phyloP scores from a whole-genome alignment of 2,888 invertebrate species.

The Drosophila barbarae region DNA sequence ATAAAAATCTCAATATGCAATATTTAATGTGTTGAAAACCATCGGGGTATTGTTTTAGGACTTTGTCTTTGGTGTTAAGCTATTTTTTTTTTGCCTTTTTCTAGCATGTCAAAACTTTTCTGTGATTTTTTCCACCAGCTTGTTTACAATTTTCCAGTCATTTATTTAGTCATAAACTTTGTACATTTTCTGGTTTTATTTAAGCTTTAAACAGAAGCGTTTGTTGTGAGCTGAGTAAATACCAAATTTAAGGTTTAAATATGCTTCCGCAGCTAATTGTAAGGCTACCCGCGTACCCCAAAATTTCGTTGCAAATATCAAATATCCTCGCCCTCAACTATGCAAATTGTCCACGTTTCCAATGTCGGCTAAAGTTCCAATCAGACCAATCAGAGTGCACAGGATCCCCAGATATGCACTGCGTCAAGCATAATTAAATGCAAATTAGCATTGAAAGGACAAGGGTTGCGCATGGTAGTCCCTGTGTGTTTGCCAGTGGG shows the following conservation, averaged over 20 bases:
- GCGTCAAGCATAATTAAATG: constrained; percentile 65
- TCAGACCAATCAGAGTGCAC: constrained; percentile 84
- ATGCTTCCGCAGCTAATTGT: neutral
- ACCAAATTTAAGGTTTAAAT: neutral
- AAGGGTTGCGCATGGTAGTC: neutral
- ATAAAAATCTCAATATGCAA: neutral
- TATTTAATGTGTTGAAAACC: too few species aligned
- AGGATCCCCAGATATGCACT: constrained; percentile 77
- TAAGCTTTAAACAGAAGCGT: neutral
- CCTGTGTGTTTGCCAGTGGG: constrained; percentile 70
- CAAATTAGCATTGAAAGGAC: constrained; percentile 76
- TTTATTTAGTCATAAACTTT: neutral
- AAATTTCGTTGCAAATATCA: neutral
- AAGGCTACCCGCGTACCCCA: neutral
- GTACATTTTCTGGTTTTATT: neutral
- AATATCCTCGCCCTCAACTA: neutral
- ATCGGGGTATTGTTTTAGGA: neutral
- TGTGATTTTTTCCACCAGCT: neutral
- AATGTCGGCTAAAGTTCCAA: constrained; percentile 81
- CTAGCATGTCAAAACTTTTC: neutral
- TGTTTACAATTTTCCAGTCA: neutral
- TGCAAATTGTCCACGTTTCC: constrained; percentile 10
- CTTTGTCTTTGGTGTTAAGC: neutral
- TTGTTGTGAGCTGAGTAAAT: neutral
- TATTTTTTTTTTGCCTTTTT: neutral